These are phyloP conservation scores for Chloromyia formosa DNA, from an alignment of 2,888 invertebrate species.

Conservation along the genomic window DNA sequence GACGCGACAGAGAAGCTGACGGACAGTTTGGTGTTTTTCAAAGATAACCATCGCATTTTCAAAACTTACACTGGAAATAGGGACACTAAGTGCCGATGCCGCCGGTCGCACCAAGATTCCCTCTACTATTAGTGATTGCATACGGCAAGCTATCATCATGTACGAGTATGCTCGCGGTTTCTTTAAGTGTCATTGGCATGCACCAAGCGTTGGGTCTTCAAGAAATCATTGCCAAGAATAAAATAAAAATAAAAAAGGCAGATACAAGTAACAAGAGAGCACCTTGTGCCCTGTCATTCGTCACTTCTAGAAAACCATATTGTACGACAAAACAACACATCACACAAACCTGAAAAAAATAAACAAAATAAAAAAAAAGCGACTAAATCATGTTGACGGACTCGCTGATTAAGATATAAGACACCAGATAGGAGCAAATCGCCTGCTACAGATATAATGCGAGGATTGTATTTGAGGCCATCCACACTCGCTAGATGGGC, in stretches of 20 bases:
- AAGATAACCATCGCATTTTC: slow-evolving; percentile 28
- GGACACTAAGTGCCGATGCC: neutral
- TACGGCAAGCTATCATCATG: slow-evolving; percentile 35
- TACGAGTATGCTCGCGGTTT: neutral
- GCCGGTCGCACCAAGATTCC: slow-evolving; percentile 4
- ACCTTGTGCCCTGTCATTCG: slow-evolving; percentile 47
- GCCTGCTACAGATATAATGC: neutral
- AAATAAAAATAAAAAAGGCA: neutral
- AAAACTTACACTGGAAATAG: slow-evolving; percentile 20
- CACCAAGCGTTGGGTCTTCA: slow-evolving; percentile 53
- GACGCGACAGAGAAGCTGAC: neutral
- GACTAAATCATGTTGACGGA: slow-evolving; percentile 10
- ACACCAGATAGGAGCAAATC: slow-evolving; percentile 2
- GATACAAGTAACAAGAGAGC: slow-evolving; percentile 42
- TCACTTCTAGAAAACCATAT: slow-evolving; percentile 45
- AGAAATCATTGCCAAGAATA: neutral
- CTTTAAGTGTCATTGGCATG: slow-evolving; percentile 53
- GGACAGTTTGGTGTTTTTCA: slow-evolving; percentile 13
- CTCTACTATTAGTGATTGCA: neutral
- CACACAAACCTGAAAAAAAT: too few relatives aligned
- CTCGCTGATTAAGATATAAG: slow-evolving; percentile 2
- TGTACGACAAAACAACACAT: slow-evolving; percentile 3
- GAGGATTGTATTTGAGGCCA: neutral
- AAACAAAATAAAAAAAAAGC: slow-evolving; percentile 11
- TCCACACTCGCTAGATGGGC: too few relatives aligned